Percentiles rank a stretch among this genome's conserved stretches.
phyloP scores from a whole-genome alignment of 2,113 vertebrate genomes.

The Cairina moschata region DNA sequence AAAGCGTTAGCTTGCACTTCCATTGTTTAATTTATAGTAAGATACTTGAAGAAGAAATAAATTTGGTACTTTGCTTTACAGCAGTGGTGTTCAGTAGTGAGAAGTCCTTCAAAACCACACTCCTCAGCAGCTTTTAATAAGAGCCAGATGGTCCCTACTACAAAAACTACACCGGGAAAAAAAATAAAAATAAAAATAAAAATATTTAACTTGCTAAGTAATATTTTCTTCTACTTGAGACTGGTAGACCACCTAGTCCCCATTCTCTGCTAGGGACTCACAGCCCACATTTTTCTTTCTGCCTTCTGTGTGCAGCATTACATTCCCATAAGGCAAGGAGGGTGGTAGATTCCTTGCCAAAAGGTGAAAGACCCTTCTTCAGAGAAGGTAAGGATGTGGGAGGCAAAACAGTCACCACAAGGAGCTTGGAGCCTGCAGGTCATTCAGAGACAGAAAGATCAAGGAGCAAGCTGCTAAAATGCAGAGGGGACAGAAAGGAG shows the following conservation, averaged over 20 bases:
- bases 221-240: not conserved
- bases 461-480: not conserved
- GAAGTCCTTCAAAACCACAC: not conserved
- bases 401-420: not conserved
- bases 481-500: not conserved
- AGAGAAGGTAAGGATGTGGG: not conserved
- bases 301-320: fast-evolving
- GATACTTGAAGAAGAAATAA: not conserved
- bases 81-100: not conserved
- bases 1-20: not conserved
- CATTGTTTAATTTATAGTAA: not conserved
- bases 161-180: not conserved
- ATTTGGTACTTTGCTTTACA: not conserved
- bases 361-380: not conserved
- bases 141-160: not conserved
- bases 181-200: not conserved
- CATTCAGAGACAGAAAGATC: not conserved
- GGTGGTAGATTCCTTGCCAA: not conserved
- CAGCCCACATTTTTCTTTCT: not conserved
- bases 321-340: fast-evolving
- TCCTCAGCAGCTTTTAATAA: not conserved
- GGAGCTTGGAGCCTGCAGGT: not conserved
- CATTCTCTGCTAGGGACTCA: not conserved
- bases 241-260: not conserved
- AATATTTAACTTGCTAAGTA: not conserved